These are phyloP conservation scores for Apus apus DNA, from an alignment of 2,113 vertebrate species.

Conservation along the genomic window DNA sequence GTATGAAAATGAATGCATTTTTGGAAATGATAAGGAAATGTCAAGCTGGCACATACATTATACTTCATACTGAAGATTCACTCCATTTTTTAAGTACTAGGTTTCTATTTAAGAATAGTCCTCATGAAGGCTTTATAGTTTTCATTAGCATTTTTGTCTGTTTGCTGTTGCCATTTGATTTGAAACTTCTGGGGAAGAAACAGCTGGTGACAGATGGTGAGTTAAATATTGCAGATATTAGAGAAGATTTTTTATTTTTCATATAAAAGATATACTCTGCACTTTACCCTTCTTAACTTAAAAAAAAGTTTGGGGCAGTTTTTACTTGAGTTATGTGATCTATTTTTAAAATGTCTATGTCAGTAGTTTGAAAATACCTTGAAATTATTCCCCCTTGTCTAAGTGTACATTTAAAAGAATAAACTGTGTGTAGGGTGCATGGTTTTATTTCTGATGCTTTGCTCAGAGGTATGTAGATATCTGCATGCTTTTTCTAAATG, in stretches of 20 bases:
- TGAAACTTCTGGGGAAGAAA: not conserved
- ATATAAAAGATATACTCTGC: not conserved
- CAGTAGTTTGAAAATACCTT: not conserved
- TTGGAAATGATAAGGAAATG: not conserved
- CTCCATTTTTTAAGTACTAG: not conserved
- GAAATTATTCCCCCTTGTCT: not conserved
- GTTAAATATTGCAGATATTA: not conserved
- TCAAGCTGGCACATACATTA: not conserved
- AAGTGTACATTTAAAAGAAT: not conserved
- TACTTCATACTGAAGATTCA: not conserved
- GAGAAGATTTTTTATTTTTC: not conserved
- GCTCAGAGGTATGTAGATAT: not conserved
- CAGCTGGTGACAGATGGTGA: not conserved
- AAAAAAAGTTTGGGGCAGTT: not conserved
- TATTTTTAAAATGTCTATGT: not conserved
- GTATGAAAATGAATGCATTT: not conserved
- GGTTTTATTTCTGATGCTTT: not conserved
- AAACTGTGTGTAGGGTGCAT: not conserved
- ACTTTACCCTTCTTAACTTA: not conserved
- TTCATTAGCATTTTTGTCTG: not conserved
- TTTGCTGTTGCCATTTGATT: not conserved
- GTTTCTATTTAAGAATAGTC: not conserved
- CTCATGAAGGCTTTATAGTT: not conserved
- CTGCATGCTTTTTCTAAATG: not conserved
- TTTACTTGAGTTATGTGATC: not conserved